A percentile compares a stretch with the other conserved stretches of the same genome.
Evolutionary conservation across 2,797 vertebrate species (phyloP).

Genomic region (Enteromius anoplus): DNA sequence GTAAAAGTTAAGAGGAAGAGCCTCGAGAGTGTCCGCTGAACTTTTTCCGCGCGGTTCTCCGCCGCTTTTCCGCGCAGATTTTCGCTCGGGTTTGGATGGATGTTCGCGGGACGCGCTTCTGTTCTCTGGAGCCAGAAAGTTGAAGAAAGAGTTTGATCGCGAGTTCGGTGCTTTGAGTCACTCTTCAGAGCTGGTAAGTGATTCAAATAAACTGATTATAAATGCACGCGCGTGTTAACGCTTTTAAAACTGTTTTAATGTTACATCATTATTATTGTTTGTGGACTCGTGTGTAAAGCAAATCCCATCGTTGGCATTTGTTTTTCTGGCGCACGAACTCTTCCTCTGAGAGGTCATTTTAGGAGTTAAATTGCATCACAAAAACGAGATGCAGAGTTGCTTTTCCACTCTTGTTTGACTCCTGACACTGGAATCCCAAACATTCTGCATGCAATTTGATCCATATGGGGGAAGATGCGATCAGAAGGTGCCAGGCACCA

Average conservation of each 20-base stretch:
- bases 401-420: constrained; percentile 66
- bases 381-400: not conserved
- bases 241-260: not conserved
- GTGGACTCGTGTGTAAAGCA: not conserved
- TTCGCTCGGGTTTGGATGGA: constrained; percentile 48
- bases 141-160: constrained; percentile 45
- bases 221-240: not conserved
- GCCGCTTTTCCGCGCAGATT: not conserved
- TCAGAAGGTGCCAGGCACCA: constrained; percentile 80
- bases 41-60: constrained; percentile 63
- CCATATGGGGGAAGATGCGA: constrained; percentile 82
- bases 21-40: constrained; percentile 55
- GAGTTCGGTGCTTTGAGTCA: constrained; percentile 32
- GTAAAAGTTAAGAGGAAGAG: constrained; percentile 61
- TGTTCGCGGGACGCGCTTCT: constrained; percentile 42
- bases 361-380: not conserved
- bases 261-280: not conserved
- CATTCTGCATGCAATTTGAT: constrained; percentile 87
- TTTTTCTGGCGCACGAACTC: not conserved
- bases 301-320: not conserved
- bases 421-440: constrained; percentile 87
- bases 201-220: not conserved
- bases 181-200: constrained; percentile 28
- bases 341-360: not conserved
- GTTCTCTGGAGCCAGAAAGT: constrained; percentile 43